Evolutionary conservation across 2,888 invertebrate species (phyloP).

Genomic region (Folsomia manolachei): DNA sequence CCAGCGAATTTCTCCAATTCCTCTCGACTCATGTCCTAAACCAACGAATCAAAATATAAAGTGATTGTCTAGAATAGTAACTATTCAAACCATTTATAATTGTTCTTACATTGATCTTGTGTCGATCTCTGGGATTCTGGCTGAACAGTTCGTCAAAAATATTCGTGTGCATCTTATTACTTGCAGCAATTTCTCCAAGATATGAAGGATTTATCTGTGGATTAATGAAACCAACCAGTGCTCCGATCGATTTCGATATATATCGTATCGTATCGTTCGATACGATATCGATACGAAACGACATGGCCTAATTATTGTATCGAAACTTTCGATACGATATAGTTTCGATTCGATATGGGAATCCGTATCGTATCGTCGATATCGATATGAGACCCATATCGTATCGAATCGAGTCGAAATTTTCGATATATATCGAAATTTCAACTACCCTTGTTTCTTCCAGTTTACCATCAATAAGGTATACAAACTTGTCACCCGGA

Average conservation of each 20-base stretch:
- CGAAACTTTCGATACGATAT: neutral
- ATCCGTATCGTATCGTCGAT: neutral
- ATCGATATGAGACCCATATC: neutral
- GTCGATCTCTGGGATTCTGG: neutral
- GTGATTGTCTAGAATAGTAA: too few relatives aligned
- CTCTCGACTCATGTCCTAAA: slow-evolving; percentile 11
- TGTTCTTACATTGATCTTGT: neutral
- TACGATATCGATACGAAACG: neutral
- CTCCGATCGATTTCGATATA: neutral
- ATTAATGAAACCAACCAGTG: neutral
- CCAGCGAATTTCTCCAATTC: slow-evolving; percentile 3
- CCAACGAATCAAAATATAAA: slow-evolving; percentile 4
- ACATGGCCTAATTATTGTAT: neutral
- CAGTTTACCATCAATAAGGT: too few relatives aligned
- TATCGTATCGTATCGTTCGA: neutral
- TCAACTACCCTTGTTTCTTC: too few relatives aligned
- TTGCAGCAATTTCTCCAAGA: slow-evolving; percentile 22
- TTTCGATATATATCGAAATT: neutral
- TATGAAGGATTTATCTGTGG: neutral
- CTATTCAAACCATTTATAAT: too few relatives aligned
- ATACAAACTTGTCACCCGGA: too few relatives aligned
- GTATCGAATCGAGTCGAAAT: neutral
- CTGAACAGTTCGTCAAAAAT: slow-evolving; percentile 18
- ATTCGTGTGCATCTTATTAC: slow-evolving; percentile 15
- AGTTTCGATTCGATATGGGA: neutral